Base-by-base conservation (phyloP, 2,113 vertebrate species). In the Turnix velox region DNA sequence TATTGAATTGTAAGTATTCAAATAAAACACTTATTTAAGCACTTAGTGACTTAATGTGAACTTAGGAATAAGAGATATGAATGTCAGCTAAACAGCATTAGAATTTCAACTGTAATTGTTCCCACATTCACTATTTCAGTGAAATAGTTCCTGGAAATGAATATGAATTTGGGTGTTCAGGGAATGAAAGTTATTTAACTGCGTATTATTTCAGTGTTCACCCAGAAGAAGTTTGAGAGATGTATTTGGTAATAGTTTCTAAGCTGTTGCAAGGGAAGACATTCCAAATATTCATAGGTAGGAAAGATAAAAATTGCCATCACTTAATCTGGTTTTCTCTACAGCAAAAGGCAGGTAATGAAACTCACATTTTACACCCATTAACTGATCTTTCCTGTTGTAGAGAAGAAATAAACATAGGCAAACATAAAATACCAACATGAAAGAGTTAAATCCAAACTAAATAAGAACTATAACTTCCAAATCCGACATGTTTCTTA, bases 21-120 rank as follows among this genome's bases (percentile, higher is more conserved):
- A 90, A 88, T 90, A 57, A 81, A 94, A 74, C 48, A 93, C 88
- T 90, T 86, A 92, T 88, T 93, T 96, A 83, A 83, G 78, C 30
- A 84, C 33, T 77, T 96, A 88, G 91, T 91, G 65, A 66, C 61
- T 81, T 82, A 80, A 86, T 63, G 12, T 62, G 52, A 92, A 54
- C 49, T 84, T 78, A 69, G 33, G 90, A 89, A 69, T 49, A 89
- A 75, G 66, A 74, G 9, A 80, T 81, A 82, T 75, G 0, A 46
- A 75, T 79, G 62, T 61, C 74, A 94, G 17, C 20, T 65, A 72
- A 93, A 87, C 58, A 72, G 13, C 35, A 40, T 55, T 84, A 54
- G 20, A 57, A 5, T 59, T 63, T 91, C 80, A 91, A 69, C 62
- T 87, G 35, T 43, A 92, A 86, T 81, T 65, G 45, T 88, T 87